phyloP scores from a whole-genome alignment of 2,888 invertebrate genomes.

The Dicycla oo region DNA sequence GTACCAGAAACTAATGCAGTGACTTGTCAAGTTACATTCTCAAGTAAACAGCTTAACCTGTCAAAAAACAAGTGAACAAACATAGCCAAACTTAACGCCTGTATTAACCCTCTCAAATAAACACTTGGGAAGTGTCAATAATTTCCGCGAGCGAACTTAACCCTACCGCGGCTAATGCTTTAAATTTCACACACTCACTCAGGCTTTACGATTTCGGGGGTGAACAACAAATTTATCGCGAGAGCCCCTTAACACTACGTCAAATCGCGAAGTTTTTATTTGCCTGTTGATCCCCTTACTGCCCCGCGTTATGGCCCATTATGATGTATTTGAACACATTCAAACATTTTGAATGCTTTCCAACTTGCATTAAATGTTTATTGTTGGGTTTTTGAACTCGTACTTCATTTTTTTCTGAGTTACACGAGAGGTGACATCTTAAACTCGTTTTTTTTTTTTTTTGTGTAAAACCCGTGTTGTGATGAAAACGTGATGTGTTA shows the following conservation, averaged over 20 bases:
- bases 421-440: conserved; percentile 49
- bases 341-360: conserved; percentile 70
- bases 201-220: conserved; percentile 56
- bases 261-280: conserved; percentile 77
- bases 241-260: conserved; percentile 64
- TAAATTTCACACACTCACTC: conserved; percentile 58
- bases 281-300: conserved; percentile 84
- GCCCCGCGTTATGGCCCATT: conserved; percentile 76
- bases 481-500: conserved; percentile 16
- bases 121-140: conserved; percentile 48
- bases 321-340: conserved; percentile 72
- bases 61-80: neutral
- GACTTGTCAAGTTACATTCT: neutral
- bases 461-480: neutral
- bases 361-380: conserved; percentile 63
- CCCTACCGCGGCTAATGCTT: conserved; percentile 32
- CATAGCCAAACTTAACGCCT: conserved; percentile 14
- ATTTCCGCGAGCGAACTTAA: conserved; percentile 42
- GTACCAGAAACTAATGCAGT: neutral
- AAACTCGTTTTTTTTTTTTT: conserved; percentile 17
- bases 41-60: neutral
- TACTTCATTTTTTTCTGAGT: conserved; percentile 46
- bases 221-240: conserved; percentile 64
- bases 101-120: conserved; percentile 36
- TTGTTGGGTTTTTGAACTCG: conserved; percentile 59